Evolutionary conservation across 2,888 invertebrate genomes (phyloP).

Genomic region (Agrypnus murinus): DNA sequence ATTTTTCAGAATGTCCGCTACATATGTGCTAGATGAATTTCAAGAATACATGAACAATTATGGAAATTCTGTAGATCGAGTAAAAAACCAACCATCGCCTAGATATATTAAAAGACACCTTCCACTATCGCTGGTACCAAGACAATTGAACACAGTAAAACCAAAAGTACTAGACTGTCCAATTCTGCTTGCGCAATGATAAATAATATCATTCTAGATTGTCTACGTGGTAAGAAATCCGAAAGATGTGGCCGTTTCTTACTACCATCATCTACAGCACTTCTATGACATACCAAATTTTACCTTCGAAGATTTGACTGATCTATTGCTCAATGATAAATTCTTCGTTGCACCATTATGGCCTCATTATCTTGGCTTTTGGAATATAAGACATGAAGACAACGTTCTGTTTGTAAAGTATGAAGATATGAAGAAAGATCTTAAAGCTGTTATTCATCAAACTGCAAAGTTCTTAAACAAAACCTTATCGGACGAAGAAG

Average conservation of each 20-base stretch:
- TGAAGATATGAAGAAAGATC: slow-evolving; percentile 87
- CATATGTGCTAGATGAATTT: slow-evolving; percentile 55
- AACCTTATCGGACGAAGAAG: slow-evolving; percentile 78
- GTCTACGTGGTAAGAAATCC: slow-evolving; percentile 93
- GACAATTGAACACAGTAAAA: slow-evolving; percentile 76
- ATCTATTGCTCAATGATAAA: slow-evolving; percentile 81
- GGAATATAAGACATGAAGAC: slow-evolving; percentile 80
- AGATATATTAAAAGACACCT: slow-evolving; percentile 85
- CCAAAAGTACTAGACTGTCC: too few species aligned
- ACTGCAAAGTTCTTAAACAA: slow-evolving; percentile 85
- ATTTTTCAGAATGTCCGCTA: slow-evolving; percentile 59
- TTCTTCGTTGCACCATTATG: slow-evolving; percentile 79
- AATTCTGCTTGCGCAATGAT: too few species aligned
- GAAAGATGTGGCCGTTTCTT: slow-evolving; percentile 92
- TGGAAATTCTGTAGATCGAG: slow-evolving; percentile 83
- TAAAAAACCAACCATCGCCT: slow-evolving; percentile 79
- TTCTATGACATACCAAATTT: slow-evolving; percentile 81
- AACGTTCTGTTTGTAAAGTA: slow-evolving; percentile 87
- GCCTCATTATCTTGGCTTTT: slow-evolving; percentile 79
- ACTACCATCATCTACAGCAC: slow-evolving; percentile 86
- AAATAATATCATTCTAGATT: too few species aligned
- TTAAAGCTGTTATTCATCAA: slow-evolving; percentile 77
- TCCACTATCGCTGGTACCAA: slow-evolving; percentile 82
- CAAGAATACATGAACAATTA: slow-evolving; percentile 66
- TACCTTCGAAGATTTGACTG: slow-evolving; percentile 84